Conservation (phyloP, 2,888 invertebrate genomes). For the Keiferia lycopersicella region DNA sequence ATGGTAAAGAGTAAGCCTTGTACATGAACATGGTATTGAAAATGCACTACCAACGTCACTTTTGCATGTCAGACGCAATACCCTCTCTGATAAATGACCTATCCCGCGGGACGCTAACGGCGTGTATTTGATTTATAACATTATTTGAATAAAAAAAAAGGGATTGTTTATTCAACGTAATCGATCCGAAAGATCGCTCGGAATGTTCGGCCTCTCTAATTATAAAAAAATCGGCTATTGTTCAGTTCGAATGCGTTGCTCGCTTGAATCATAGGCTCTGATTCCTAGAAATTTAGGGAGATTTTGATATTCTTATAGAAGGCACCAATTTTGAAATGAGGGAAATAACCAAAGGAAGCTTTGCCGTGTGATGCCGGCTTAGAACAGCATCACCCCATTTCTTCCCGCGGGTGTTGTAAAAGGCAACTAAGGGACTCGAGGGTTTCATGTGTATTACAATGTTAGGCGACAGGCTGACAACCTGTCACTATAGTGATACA, state of each 20-base stretch:
- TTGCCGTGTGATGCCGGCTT: too few species aligned
- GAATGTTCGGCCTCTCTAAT: slow-evolving; percentile 66
- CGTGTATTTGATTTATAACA: slow-evolving; percentile 78
- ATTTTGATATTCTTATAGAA: slow-evolving; percentile 26
- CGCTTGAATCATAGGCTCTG: slow-evolving; percentile 26
- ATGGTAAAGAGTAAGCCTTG: neutral
- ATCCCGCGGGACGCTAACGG: slow-evolving; percentile 65
- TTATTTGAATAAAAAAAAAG: slow-evolving; percentile 66
- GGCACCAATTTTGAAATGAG: neutral
- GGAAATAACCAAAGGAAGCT: too few species aligned
- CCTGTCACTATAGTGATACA: too few species aligned
- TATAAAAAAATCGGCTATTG: slow-evolving; percentile 58
- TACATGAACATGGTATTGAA: neutral
- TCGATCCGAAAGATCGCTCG: slow-evolving; percentile 71
- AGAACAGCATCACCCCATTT: too few species aligned
- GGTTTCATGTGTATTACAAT: too few species aligned
- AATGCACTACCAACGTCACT: neutral
- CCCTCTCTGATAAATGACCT: slow-evolving; percentile 68
- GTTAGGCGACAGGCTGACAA: too few species aligned
- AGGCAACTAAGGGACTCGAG: too few species aligned
- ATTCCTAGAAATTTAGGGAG: slow-evolving; percentile 25
- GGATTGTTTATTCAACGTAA: slow-evolving; percentile 76
- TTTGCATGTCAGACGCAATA: slow-evolving; percentile 7
- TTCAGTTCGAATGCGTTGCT: slow-evolving; percentile 37
- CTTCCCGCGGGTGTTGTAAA: too few species aligned